A percentile compares a stretch with the other conserved stretches of the same genome.
Conservation (phyloP, 2,797 vertebrate species). For the Melanotaenia parkinsoni region DNA sequence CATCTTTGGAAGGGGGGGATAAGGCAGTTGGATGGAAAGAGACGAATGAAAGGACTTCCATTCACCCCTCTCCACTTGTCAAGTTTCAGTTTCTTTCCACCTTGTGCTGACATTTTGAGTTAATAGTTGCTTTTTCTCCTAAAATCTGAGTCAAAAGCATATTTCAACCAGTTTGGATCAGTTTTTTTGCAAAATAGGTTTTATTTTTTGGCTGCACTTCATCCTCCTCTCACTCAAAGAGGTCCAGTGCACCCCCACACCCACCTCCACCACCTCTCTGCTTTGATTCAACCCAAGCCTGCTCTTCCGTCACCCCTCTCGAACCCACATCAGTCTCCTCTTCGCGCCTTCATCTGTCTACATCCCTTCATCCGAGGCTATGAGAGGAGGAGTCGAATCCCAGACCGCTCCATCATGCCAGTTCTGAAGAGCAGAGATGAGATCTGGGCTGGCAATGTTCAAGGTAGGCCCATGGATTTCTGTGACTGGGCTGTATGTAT, state of each 20-base stretch:
- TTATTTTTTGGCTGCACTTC: constrained; percentile 12
- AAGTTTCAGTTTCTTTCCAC: constrained; percentile 36
- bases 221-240: neutral
- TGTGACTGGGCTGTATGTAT: neutral
- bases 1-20: constrained; percentile 56
- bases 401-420: constrained; percentile 88
- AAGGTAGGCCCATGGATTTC: constrained; percentile 78
- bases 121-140: constrained; percentile 31
- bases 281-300: constrained; percentile 23
- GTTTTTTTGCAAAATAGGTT: constrained; percentile 6
- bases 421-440: constrained; percentile 85
- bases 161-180: constrained; percentile 30
- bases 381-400: constrained; percentile 85
- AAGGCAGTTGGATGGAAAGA: constrained; percentile 59
- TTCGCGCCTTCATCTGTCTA: constrained; percentile 76
- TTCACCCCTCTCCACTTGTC: constrained; percentile 21
- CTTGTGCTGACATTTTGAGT: constrained; percentile 37
- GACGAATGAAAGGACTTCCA: constrained; percentile 54
- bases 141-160: constrained; percentile 29
- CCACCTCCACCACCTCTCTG: constrained; percentile 13
- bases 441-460: constrained; percentile 88
- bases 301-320: constrained; percentile 20
- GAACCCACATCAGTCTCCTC: constrained; percentile 55
- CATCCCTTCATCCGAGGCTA: constrained; percentile 85
- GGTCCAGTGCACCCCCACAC: neutral